Evolutionary conservation across 2,888 invertebrate species (phyloP), one percentile per base, ranked within the genome.

Genomic region (Luperina testacea): DNA sequence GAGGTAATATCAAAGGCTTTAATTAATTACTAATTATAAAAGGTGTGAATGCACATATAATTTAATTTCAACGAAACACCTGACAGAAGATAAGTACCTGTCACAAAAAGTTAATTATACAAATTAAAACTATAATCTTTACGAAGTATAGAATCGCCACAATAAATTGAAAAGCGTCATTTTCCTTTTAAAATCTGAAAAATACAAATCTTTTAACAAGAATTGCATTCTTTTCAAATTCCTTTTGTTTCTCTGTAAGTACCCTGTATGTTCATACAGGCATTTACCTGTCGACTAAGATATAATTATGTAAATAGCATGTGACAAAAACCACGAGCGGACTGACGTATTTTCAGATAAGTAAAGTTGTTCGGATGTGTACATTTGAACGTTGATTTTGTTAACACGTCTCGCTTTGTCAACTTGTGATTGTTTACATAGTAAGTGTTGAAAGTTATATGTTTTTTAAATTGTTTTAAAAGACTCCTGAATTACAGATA

Each of bases 261-360:
- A 74, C 87, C 64, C 76, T 75, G 75, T 71, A 77, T 45, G 63
- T 74, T 80, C 42, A 80, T 80, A 63, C 38, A 85, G 61, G 32
- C 64, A 81, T 72, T 75, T 57, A 73, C 61, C 64, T 86, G 83
- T 75, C 68, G 63, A 72, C 27, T 65, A 59, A 78, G 79, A 83
- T 83, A 87, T 85, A 85, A 84, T 84, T 84, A 89, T 84, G 83
- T 81, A 91, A 92, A 91, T 89, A 91, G 75, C 92, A 92, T 92
- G 92, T 92, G 93, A 92, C 91, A 91, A 90, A 90, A 92, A 90
- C 88, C 84, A 86, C 88, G 88, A 88, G 87, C 68, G 7, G 24
- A 51, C 68, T 90, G 90, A 90, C 91, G 90, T 85, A 71, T 81
- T 27, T 78, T 61, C 77, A 90, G 92, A 92, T 92, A 92, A 92